Base-by-base conservation (phyloP, 2,797 vertebrate species). In the Pteronotus mesoamericanus region DNA sequence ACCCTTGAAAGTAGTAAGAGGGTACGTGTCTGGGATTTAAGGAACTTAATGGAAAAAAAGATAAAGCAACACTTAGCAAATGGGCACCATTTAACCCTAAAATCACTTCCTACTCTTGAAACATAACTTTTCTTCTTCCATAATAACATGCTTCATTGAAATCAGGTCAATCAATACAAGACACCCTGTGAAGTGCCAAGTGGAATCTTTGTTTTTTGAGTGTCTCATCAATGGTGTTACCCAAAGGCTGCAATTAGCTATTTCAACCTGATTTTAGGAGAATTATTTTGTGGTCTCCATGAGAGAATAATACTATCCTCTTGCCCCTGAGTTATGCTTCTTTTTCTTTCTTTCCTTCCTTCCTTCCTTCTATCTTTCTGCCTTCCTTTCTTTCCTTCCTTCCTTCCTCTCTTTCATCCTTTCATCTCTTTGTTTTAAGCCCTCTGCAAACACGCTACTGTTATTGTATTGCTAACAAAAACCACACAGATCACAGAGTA, bases 211-310 rank as follows among this genome's bases (percentile, higher is more conserved):
- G 91, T 95, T 96, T 98, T 97, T 95, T 96, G 84, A 89, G 75
- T 94, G 68, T 37, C 51, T 97, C 91, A 95, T 97, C 94, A 96
- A 84, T 95, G 94, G 94, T 82, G 68, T 92, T 97, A 96, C 91
- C 59, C 82, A 92, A 98, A 69, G 93, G 39, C 75, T 92, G 91
- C 89, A 9, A 82, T 95, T 97, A 95, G 93, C 95, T 96, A 93
- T 96, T 94, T 96, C 55, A 48, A 66, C 82, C 83, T 96, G 94
- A 96, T 72, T 97, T 80, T 97, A 94, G 97, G 84, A 97, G 95
- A 97, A 94, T 96, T 97, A 96, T 97, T 98, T 97, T 97, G 94
- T 96, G 77, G 96, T 96, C 95, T 97, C 98, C 96, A 55, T n/a
- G 66, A 88, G 39, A 64, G 75, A 85, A 88, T 77, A 48, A 55